Evolutionary conservation across 2,888 invertebrate genomes (phyloP), one percentile per base, ranked within the genome.

Genomic region (Aspidiotus destructor): DNA sequence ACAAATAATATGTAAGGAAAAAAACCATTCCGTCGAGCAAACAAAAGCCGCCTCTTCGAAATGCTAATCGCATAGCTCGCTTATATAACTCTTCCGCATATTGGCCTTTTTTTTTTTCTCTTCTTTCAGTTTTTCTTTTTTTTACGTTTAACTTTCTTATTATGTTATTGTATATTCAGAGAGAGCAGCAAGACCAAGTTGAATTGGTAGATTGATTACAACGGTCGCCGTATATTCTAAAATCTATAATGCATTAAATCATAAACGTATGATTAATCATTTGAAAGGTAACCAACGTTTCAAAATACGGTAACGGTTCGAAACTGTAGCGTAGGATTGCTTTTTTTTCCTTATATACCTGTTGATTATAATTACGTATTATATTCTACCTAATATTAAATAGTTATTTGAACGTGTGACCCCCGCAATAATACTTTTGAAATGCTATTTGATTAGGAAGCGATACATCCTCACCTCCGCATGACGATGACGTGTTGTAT

Each of bases 141-240:
- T 64, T 64, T 57, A 57, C 41, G 58, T 58, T 57, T 41, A 65
- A 57, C 57, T 58, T 65, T 65, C 58, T 65, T 65, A 57, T 65
- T 58, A 58, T 65, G 44, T 65, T 65, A 57, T 65, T 41, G 57
- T 57, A 28, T 65, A 65, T 65, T 65, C 65, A 65, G 65, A 65
- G 58, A 65, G 65, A 65, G 48, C 58, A 65, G 65, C 58, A 65
- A 65, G 65, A 57, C 40, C 64, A 55, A 64, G 42, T 60, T 68
- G 68, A 60, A 70, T 68, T 71, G 70, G 71, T 70, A 64, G 70
- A 71, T 70, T 71, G 71, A 71, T 71, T 70, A 48, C 48, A 64
- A 54, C 70, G 48, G 60, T 41, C 61, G 62, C 17, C 62, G 55
- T 57, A 68, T 64, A 57, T 53, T 57, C 41, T 53, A 63, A 63